Evolutionary conservation across 2,113 vertebrate species (phyloP), one percentile per base, ranked within the genome.

Genomic region (Cyrtonyx montezumae): DNA sequence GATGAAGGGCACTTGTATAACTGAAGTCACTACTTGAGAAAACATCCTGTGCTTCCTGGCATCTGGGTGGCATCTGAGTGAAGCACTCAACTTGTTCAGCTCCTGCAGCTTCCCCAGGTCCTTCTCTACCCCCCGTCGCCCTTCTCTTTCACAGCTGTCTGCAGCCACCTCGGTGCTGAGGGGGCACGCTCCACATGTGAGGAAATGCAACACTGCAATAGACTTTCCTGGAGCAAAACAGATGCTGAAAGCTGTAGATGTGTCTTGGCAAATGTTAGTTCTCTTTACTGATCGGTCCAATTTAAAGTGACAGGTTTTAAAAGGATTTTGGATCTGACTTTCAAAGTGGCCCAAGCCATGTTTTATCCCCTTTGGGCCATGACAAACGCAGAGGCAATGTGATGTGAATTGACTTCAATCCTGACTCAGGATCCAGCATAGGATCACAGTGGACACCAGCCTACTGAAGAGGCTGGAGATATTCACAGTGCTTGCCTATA

Each of bases 81-180:
- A 17, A 76, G 32, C 6, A 37, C 45, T 11, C 13, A 17, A 8
- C 23, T 51, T 56, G 66, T 23, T 42, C 3, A 13, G 22, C 22
- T 8, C 8, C 1, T 0, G 48, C 9, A 7, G 18, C 48, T 84
- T 13, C 22, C n/a, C 8, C 1, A 0, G 20, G 14, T 11, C 2
- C 40, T 81, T 25, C 53, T 71, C 25, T n/a, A 43, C 37, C 34
- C 48, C 11, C n/a, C 32, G n/a, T 66, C 69, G 13, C 61, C 21
- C n/a, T 86, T 45, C 22, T 94, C 6, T 0, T 79, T 87, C 59
- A 56, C 81, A 80, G 28, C 51, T 78, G 37, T 61, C 89, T 65
- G 22, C 61, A 92, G 82, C 37, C 43, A 65, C 73, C 37, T 55
- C 32, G 11, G 46, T 59, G 32, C 19, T 32, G 59, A 84, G 34